These are phyloP conservation scores for Lamprotornis superbus DNA, from an alignment of 2,113 vertebrate genomes.

Conservation along the genomic window DNA sequence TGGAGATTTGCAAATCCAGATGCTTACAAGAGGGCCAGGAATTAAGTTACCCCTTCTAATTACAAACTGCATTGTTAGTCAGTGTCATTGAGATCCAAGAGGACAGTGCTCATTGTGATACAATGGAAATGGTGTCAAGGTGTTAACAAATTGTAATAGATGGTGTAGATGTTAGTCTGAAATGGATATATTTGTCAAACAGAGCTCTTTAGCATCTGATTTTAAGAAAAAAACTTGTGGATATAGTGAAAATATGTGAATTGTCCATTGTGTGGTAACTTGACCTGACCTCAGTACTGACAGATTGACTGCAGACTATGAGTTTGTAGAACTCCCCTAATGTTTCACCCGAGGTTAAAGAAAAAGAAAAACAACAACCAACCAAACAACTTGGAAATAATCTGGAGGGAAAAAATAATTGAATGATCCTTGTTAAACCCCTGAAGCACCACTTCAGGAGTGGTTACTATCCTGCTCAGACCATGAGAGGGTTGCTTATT, in stretches of 20 bases:
- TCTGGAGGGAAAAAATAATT: background rate
- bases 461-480: background rate
- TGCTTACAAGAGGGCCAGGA: background rate
- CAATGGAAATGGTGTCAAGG: background rate
- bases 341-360: background rate
- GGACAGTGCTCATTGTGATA: background rate
- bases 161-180: background rate
- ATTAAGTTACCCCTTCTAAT: background rate
- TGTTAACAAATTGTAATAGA: background rate
- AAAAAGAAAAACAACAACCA: background rate
- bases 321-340: background rate
- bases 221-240: background rate
- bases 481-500: background rate
- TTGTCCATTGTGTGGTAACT: background rate
- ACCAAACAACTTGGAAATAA: background rate
- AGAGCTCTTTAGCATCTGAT: background rate
- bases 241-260: background rate
- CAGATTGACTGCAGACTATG: background rate
- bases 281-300: background rate
- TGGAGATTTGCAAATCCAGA: background rate
- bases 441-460: background rate
- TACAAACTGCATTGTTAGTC: background rate
- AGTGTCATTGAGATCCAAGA: background rate
- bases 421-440: background rate
- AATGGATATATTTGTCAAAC: background rate